Evolutionary conservation across 1,140 invertebrate genomes (phyloP).

Genomic region (Drosophila lacteicornis): DNA sequence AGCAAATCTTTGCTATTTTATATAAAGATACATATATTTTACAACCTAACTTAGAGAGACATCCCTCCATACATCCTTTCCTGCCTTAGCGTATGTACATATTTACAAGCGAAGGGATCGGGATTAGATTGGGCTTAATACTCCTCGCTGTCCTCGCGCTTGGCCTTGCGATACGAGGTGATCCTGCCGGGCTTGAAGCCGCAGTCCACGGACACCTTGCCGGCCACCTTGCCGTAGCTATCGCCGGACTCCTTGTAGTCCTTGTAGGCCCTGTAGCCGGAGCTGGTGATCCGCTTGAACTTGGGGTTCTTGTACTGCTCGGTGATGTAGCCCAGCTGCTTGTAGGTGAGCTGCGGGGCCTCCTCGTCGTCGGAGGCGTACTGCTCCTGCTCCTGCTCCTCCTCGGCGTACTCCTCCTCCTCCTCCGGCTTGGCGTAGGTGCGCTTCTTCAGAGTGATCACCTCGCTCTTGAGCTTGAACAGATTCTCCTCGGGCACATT

Average conservation of each 20-base stretch:
- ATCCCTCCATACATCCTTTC: slow-evolving; percentile 4
- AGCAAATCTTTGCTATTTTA: background rate
- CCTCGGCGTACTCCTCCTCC: slow-evolving; percentile 68
- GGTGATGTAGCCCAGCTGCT: slow-evolving; percentile 73
- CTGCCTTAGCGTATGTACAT: slow-evolving; percentile 30
- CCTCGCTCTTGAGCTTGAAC: slow-evolving; percentile 82
- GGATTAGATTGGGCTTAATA: background rate
- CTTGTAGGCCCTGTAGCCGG: slow-evolving; percentile 30
- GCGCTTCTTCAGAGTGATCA: slow-evolving; percentile 83
- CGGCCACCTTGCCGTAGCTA: slow-evolving; percentile 57
- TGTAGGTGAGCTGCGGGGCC: slow-evolving; percentile 69
- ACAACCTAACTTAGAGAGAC: slow-evolving; percentile 19
- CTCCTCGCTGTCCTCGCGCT: slow-evolving; percentile 58
- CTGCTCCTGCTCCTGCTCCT: slow-evolving; percentile 57
- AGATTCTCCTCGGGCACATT: slow-evolving; percentile 85
- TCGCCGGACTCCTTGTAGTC: slow-evolving; percentile 33
- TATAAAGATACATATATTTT: slow-evolving; percentile 16
- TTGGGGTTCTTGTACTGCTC: slow-evolving; percentile 80
- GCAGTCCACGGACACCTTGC: slow-evolving; percentile 71
- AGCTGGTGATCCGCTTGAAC: slow-evolving; percentile 59
- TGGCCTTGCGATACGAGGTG: slow-evolving; percentile 65
- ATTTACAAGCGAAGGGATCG: slow-evolving; percentile 27
- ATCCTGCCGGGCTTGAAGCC: slow-evolving; percentile 77
- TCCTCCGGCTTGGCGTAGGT: slow-evolving; percentile 59
- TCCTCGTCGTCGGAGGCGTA: slow-evolving; percentile 25